These are phyloP conservation scores for Taeniopygia guttata DNA, from an alignment of 2,797 vertebrate species.

Conservation along the genomic window DNA sequence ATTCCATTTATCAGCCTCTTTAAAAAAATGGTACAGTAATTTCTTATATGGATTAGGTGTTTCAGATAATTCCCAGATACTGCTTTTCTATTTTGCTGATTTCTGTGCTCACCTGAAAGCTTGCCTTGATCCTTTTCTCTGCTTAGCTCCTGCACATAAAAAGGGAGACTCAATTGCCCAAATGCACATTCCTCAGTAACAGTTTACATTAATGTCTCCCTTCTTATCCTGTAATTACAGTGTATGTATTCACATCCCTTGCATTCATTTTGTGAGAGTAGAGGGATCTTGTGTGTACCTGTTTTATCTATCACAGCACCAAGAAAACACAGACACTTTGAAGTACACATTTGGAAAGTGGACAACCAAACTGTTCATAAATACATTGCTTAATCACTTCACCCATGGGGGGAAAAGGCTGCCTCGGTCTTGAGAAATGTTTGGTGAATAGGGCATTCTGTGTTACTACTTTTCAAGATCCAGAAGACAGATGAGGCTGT, in stretches of 20 bases:
- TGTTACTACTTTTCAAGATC: background rate
- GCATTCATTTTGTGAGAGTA: background rate
- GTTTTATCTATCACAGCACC: conserved; percentile 27
- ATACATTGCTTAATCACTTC: background rate
- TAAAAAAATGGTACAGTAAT: background rate
- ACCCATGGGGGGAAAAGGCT: background rate
- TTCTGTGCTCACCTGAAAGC: conserved; percentile 25
- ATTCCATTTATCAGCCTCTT: background rate
- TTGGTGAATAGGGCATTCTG: background rate
- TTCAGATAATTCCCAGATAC: conserved; percentile 31
- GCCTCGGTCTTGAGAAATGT: background rate
- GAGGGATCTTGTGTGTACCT: conserved; percentile 5
- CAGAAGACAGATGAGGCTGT: background rate
- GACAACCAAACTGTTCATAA: background rate
- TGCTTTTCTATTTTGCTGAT: background rate
- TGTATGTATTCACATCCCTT: background rate
- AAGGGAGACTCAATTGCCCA: conserved; percentile 1
- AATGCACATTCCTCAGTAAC: conserved; percentile 43
- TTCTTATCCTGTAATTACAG: conserved; percentile 45
- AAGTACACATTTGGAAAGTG: conserved; percentile 12
- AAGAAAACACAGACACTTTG: conserved; percentile 35
- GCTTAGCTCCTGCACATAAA: background rate
- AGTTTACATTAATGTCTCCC: conserved; percentile 48
- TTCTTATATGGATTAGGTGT: background rate
- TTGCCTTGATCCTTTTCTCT: conserved; percentile 18